phyloP scores from a whole-genome alignment of 2,888 invertebrate species.

The Laothoe populi region DNA sequence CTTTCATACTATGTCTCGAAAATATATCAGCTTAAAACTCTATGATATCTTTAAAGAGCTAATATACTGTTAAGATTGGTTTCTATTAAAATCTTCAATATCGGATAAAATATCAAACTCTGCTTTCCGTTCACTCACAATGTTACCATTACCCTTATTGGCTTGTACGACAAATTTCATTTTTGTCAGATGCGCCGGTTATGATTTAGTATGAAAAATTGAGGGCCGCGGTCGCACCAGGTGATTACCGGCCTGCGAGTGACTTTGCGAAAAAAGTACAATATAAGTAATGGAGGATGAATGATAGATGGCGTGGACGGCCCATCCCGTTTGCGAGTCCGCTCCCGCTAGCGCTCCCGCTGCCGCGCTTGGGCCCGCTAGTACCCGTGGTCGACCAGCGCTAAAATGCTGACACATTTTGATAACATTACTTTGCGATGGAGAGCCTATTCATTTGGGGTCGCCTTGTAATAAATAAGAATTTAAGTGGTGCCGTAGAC shows the following conservation, averaged over 20 bases:
- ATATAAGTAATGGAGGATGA: constrained; percentile 85
- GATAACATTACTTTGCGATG: constrained; percentile 82
- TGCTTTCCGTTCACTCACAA: constrained; percentile 72
- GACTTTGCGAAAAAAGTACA: constrained; percentile 84
- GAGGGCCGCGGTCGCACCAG: constrained; percentile 79
- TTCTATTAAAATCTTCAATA: background rate
- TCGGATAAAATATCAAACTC: constrained; percentile 33
- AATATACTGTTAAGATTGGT: background rate
- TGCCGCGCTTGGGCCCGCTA: constrained; percentile 52
- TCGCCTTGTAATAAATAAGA: constrained; percentile 77
- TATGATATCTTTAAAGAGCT: background rate
- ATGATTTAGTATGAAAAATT: constrained; percentile 84
- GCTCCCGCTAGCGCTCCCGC: constrained; percentile 53
- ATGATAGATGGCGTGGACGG: constrained; percentile 80
- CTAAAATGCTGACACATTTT: constrained; percentile 84
- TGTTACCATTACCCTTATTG: constrained; percentile 78
- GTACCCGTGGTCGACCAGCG: constrained; percentile 48
- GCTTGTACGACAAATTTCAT: constrained; percentile 83
- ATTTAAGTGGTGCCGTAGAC: constrained; percentile 74
- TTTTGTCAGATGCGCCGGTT: constrained; percentile 82
- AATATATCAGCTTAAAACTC: background rate
- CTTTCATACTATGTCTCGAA: background rate
- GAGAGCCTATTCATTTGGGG: constrained; percentile 81
- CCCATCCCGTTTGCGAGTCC: constrained; percentile 48
- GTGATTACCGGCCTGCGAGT: constrained; percentile 84